Evolutionary conservation across 2,888 invertebrate species (phyloP), one percentile per base, ranked within the genome.

Genomic region (Cantharis rustica): DNA sequence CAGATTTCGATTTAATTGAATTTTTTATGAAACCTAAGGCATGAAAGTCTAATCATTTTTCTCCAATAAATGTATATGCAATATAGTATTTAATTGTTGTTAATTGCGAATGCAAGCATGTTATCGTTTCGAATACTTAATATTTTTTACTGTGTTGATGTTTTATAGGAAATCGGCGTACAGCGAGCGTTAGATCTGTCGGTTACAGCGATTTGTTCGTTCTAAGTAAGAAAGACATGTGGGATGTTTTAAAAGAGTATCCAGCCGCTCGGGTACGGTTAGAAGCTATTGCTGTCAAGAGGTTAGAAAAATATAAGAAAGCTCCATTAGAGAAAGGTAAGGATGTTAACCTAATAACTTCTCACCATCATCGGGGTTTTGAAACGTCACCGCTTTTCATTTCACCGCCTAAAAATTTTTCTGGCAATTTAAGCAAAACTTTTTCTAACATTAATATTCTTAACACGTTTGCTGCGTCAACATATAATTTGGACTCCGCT

Each of bases 121-220:
- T n/a, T 47, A 10, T n/a, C n/a, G 5, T 31, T 31, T 10, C 3
- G 27, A 13, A 31, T 31, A 47, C 47, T 47, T 47, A 47, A 47
- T 20, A 20, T 66, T 66, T 66, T 66, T 66, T 23, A 27, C 26
- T 31, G 20, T 68, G 16, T n/a, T 68, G n/a, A 2, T 68, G 11
- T 16, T 68, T 68, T 68, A 26, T 91, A 96, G 98, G 98, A 87
- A 99, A 99, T 91, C 93, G 98, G 88, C 93, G 98, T 89, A 99
- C 99, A 88, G 99, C 99, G 83, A 98, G 98, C 86, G 98, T 99
- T 84, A 93, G 97, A 84, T 98, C 98, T 77, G 98, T 99, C 80
- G 99, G 99, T 84, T 99, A 99, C 91, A 98, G 98, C 89, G 98
- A 99, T 90, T 93, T 99, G 85, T 99, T 99, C 91, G 98, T 98